A percentile compares a stretch with the other conserved stretches of the same genome.
These are phyloP conservation scores for Chrosomus eos DNA, from an alignment of 2,797 vertebrate species.

Conservation along the genomic window DNA sequence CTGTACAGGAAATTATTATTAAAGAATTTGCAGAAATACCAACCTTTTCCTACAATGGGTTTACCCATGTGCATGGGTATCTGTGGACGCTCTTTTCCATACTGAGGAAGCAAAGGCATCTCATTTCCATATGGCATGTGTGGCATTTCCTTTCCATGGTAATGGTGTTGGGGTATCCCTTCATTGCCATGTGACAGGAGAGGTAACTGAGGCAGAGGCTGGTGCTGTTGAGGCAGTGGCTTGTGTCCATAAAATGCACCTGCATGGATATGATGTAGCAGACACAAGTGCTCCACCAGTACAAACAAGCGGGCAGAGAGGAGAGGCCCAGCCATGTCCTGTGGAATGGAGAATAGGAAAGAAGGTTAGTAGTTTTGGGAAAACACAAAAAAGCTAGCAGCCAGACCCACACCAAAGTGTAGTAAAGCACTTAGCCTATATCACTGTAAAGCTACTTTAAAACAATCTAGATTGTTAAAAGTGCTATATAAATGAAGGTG, in stretches of 20 bases:
- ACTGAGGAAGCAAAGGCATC: conserved; percentile 82
- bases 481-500: too few relatives aligned
- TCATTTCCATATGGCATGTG: conserved; percentile 85
- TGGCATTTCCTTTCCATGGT: conserved; percentile 89
- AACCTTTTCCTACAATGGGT: conserved; percentile 89
- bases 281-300: conserved; percentile 75
- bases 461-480: too few relatives aligned
- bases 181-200: conserved; percentile 85
- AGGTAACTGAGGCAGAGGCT: conserved; percentile 87
- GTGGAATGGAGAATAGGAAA: conserved; percentile 32
- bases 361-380: not conserved
- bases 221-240: conserved; percentile 86
- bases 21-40: conserved; percentile 5
- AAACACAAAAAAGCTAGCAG: not conserved
- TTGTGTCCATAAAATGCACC: conserved; percentile 92
- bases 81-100: conserved; percentile 88
- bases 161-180: conserved; percentile 81
- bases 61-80: conserved; percentile 86
- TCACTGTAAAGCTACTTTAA: too few relatives aligned
- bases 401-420: not conserved
- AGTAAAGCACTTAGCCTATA: not conserved
- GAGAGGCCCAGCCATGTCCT: conserved; percentile 76
- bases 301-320: conserved; percentile 72
- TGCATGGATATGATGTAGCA: conserved; percentile 74
- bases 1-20: not conserved